These are phyloP conservation scores for Drosophila sechellia DNA, from an alignment of 1,140 invertebrate species.

Conservation along the genomic window DNA sequence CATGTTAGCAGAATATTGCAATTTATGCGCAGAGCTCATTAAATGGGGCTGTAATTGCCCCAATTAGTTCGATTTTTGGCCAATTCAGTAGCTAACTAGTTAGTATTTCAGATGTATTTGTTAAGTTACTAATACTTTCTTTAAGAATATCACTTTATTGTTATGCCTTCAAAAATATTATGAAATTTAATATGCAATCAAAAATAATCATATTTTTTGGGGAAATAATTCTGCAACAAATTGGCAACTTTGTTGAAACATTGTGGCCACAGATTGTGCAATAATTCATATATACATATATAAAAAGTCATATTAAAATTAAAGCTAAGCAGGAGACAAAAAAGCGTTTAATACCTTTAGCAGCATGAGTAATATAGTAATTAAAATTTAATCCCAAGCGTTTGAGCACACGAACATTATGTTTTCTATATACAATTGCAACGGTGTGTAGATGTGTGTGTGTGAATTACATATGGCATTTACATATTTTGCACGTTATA, in stretches of 20 bases:
- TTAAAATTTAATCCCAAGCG: conserved; percentile 73
- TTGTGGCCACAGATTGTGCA: too few species aligned
- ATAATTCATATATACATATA: background rate
- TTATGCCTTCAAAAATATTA: too few species aligned
- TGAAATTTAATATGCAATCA: too few species aligned
- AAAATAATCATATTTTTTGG: too few species aligned
- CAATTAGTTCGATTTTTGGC: background rate
- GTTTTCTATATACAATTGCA: conserved; percentile 1
- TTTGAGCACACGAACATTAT: conserved; percentile 27
- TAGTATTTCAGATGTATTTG: too few species aligned
- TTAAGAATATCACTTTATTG: too few species aligned
- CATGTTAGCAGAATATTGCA: background rate
- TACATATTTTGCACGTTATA: conserved; percentile 33
- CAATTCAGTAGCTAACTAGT: too few species aligned
- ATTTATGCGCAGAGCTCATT: conserved; percentile 1
- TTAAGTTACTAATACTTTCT: too few species aligned
- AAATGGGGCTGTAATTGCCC: background rate
- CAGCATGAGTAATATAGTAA: conserved; percentile 79
- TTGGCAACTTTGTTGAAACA: too few species aligned
- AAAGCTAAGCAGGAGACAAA: conserved; percentile 25
- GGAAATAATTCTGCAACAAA: too few species aligned
- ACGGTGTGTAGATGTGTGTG: background rate
- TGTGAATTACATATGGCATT: conserved; percentile 38
- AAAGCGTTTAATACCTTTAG: conserved; percentile 69
- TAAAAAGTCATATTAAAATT: conserved; percentile 60